These are phyloP conservation scores for Cheilosia variabilis DNA, from an alignment of 2,888 invertebrate species.

Conservation along the genomic window DNA sequence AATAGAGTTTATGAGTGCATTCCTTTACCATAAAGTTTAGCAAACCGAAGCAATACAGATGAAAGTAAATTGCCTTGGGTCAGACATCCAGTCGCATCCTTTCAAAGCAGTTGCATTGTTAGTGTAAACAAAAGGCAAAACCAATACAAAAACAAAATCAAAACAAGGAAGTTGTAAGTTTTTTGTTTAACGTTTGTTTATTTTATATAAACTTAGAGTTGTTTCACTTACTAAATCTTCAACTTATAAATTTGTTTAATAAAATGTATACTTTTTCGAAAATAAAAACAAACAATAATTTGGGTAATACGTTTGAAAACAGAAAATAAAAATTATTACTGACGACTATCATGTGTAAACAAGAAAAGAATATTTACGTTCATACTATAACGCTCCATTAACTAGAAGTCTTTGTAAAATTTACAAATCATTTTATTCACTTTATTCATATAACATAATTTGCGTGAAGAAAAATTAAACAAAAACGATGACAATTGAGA, in stretches of 20 bases:
- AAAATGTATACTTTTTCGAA: constrained; percentile 38
- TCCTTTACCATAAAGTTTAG: too few species aligned
- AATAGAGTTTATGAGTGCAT: too few species aligned
- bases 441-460: constrained; percentile 36
- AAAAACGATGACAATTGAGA: constrained; percentile 17
- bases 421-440: constrained; percentile 41
- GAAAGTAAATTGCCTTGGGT: too few species aligned
- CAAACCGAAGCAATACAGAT: too few species aligned
- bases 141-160: constrained; percentile 7
- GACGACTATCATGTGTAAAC: constrained; percentile 14
- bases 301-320: constrained; percentile 31
- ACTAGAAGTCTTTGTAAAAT: constrained; percentile 47
- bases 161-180: constrained; percentile 22
- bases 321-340: constrained; percentile 15
- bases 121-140: background rate
- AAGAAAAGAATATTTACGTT: constrained; percentile 20
- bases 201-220: constrained; percentile 60
- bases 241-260: constrained; percentile 30
- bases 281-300: constrained; percentile 47
- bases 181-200: constrained; percentile 60
- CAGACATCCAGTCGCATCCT: too few species aligned
- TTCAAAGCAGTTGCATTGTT: background rate
- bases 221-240: constrained; percentile 13
- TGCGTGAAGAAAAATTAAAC: constrained; percentile 47
- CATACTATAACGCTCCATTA: constrained; percentile 6